phyloP scores from a whole-genome alignment of 2,113 vertebrate species.

The Chlorodrepanis virens region DNA sequence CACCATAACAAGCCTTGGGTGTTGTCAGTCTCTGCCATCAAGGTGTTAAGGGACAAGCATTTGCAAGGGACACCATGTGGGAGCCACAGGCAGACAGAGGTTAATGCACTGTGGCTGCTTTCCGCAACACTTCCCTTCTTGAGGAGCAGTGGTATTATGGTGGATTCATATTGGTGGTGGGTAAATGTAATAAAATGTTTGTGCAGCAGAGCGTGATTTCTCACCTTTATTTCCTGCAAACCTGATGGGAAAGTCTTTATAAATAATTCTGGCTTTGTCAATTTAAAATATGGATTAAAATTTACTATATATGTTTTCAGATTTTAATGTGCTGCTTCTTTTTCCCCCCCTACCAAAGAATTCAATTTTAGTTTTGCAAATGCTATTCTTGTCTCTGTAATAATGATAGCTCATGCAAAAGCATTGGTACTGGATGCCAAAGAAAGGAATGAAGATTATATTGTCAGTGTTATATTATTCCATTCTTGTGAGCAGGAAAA shows the following conservation, averaged over 20 bases:
- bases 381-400: background rate
- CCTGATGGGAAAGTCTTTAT: background rate
- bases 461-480: background rate
- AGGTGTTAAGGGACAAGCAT: background rate
- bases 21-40: background rate
- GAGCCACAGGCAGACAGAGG: background rate
- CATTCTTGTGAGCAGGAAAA: background rate
- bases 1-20: background rate
- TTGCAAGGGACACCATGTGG: background rate
- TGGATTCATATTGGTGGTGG: background rate
- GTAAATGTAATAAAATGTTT: conserved; percentile 6
- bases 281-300: conserved; percentile 45
- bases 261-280: conserved; percentile 41
- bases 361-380: background rate
- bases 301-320: background rate
- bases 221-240: background rate
- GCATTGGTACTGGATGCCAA: background rate
- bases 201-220: background rate
- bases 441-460: background rate
- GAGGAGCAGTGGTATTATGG: background rate
- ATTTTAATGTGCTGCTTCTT: conserved; percentile 22
- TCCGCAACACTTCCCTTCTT: background rate
- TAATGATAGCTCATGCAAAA: background rate
- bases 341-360: background rate
- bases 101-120: background rate